Base-by-base conservation (phyloP, 1,140 invertebrate species). In the Parapsyche elsis region DNA sequence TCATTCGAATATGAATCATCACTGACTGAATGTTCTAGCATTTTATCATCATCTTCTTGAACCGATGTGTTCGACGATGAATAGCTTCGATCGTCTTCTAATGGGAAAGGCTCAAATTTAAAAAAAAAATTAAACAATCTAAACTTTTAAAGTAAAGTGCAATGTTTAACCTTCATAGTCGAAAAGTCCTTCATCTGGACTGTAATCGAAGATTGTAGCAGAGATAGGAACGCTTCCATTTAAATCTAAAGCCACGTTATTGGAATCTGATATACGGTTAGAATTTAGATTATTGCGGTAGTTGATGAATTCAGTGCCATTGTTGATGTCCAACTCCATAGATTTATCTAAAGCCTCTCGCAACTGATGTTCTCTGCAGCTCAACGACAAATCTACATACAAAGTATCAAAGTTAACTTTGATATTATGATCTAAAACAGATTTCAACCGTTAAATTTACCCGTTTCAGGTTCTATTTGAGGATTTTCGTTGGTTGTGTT, bases 1-100 rank as follows among this genome's bases (percentile, higher is more conserved):
- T 84, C 85, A 77, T 88, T 87, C 80, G 88, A 86, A 83, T 86
- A 89, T 85, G 88, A 88, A 79, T 89, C 88, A 86, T 88, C 87
- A 78, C 87, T 86, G 78, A 87, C 86, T n/a, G 88, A 87, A 78
- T 85, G 84, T 46, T 86, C 86, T 81, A 88, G 87, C 30, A 85
- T 83, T 78, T 80, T 82, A 78, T 87, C 87, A 53, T 88, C 88
- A 77, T 87, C 85, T 59, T 82, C 78, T 30, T 80, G 82, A 14
- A 59, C 77, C 26, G 82, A 78, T 9, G 74, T 70, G 23, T 80
- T 79, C 12, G 79, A 57, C 24, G 81, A 81, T 24, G 81, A 79
- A 76, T 67, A 83, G 49, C 81, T 80, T 64, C 46, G 23, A 21
- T 83, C 81, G n/a, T 75, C 76, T 23, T 82, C 81, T 82, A 21